phyloP scores from a whole-genome alignment of 2,888 invertebrate genomes.

The Nymphalis urticae region DNA sequence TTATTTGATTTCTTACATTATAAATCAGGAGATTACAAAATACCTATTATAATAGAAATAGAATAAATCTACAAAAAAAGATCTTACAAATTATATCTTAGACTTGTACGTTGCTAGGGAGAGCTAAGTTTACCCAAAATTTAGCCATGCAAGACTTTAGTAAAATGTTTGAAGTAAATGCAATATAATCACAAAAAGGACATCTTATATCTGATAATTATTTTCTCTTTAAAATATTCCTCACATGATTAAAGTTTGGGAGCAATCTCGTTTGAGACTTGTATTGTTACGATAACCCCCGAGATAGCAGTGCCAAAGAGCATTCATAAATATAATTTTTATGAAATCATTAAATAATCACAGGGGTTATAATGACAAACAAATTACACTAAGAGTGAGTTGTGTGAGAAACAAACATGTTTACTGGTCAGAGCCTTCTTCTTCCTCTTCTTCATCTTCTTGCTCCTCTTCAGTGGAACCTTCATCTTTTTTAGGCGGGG shows the following conservation, averaged over 20 bases:
- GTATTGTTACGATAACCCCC: slow-evolving; percentile 71
- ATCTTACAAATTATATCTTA: slow-evolving; percentile 77
- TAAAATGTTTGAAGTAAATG: slow-evolving; percentile 62
- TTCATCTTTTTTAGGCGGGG: slow-evolving; percentile 77
- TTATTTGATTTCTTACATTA: slow-evolving; percentile 59
- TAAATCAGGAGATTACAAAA: slow-evolving; percentile 78
- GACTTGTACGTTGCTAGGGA: slow-evolving; percentile 78
- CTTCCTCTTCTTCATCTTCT: slow-evolving; percentile 77
- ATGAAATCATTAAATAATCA: slow-evolving; percentile 36
- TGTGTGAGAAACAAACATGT: slow-evolving; percentile 57
- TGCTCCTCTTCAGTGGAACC: slow-evolving; percentile 77
- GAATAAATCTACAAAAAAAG: slow-evolving; percentile 74
- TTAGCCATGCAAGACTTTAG: slow-evolving; percentile 64
- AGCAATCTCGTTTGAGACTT: slow-evolving; percentile 68
- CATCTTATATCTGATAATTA: slow-evolving; percentile 48
- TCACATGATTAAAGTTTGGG: slow-evolving; percentile 71
- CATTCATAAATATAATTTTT: slow-evolving; percentile 44
- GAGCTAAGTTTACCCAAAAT: slow-evolving; percentile 69
- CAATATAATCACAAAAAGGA: slow-evolving; percentile 56
- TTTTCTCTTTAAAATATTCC: slow-evolving; percentile 47
- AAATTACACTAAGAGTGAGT: slow-evolving; percentile 75
- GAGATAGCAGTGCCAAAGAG: slow-evolving; percentile 43
- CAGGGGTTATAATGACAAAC: slow-evolving; percentile 71
- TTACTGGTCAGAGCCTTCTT: slow-evolving; percentile 80
- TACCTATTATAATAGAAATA: slow-evolving; percentile 63